phyloP scores from a whole-genome alignment of 1,140 invertebrate genomes.

The Diachasma alloeum region DNA sequence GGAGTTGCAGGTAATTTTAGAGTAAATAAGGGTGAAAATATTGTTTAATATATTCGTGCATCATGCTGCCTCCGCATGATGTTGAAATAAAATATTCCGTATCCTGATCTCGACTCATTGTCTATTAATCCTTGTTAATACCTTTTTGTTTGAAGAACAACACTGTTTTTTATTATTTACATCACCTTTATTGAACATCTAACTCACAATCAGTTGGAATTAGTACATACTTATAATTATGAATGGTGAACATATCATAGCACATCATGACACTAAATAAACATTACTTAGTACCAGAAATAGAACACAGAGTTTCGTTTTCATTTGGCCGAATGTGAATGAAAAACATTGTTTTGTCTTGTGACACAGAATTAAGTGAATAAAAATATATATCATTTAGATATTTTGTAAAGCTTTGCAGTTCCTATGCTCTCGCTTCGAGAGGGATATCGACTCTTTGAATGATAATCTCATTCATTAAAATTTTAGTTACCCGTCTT shows the following conservation, averaged over 20 bases:
- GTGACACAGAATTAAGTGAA: not conserved
- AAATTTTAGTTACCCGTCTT: not conserved
- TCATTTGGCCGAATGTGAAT: not conserved
- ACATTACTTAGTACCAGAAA: not conserved
- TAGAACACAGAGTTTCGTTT: not conserved
- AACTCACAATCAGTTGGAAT: not conserved
- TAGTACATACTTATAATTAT: not conserved
- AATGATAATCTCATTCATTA: not conserved
- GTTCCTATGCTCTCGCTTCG: not conserved
- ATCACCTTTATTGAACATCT: not conserved
- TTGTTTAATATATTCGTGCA: conserved; percentile 51
- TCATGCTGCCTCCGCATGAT: conserved; percentile 40
- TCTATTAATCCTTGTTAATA: not conserved
- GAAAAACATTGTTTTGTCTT: not conserved
- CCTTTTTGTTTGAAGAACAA: not conserved
- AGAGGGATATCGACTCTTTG: not conserved
- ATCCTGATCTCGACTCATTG: conserved; percentile 5
- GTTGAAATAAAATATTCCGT: conserved; percentile 36
- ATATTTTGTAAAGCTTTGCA: not conserved
- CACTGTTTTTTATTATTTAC: not conserved
- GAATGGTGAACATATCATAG: not conserved
- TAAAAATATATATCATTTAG: not conserved
- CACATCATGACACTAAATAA: not conserved
- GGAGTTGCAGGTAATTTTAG: conserved; percentile 55
- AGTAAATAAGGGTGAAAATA: conserved; percentile 34